Evolutionary conservation across 2,888 invertebrate genomes (phyloP).

Genomic region (Apamea epomidion): DNA sequence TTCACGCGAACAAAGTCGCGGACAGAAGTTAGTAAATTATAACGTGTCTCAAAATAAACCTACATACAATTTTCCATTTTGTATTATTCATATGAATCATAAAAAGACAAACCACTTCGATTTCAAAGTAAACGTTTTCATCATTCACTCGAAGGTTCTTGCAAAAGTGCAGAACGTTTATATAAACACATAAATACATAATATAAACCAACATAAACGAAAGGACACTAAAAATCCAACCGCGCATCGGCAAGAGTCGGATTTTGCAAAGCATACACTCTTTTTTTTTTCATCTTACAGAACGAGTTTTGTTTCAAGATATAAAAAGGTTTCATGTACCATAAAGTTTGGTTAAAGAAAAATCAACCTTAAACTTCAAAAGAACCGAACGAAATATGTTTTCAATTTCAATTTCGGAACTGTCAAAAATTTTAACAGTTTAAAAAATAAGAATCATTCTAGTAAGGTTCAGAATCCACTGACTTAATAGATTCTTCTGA

Average conservation of each 20-base stretch:
- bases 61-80: not conserved
- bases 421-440: not conserved
- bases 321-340: not conserved
- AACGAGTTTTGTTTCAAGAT: constrained; percentile 61
- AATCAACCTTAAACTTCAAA: constrained; percentile 8
- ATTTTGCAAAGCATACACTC: constrained; percentile 63
- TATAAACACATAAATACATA: not conserved
- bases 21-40: no score
- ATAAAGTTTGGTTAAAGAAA: not conserved
- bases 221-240: constrained; percentile 48
- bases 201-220: constrained; percentile 34
- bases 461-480: constrained; percentile 19
- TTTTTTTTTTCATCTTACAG: constrained; percentile 60
- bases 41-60: no score
- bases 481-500: not conserved
- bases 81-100: constrained; percentile 10
- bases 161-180: not conserved
- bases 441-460: not conserved
- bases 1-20: no score
- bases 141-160: not conserved
- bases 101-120: not conserved
- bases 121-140: constrained; percentile 6
- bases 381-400: not conserved
- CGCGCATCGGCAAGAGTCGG: constrained; percentile 16
- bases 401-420: not conserved